A percentile compares a stretch with the other conserved stretches of the same genome.
phyloP scores from a whole-genome alignment of 1,140 invertebrate genomes.

The Vanessa tameamea region DNA sequence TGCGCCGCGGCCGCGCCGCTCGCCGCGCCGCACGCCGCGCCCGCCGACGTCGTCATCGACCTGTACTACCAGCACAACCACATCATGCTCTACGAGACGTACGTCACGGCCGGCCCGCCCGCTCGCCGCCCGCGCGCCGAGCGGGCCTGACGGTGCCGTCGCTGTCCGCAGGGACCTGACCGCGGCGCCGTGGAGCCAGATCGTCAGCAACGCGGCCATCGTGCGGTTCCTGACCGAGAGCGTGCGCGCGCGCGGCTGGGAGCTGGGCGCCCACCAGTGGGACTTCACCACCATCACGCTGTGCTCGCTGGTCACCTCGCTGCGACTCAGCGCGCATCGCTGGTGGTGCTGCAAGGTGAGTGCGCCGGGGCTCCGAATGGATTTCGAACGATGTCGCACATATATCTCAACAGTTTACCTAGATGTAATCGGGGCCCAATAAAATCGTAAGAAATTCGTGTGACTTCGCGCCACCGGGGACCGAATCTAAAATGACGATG shows the following conservation, averaged over 20 bases:
- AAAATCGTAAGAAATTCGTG: too few species aligned
- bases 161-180: constrained; percentile 38
- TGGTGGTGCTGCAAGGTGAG: constrained; percentile 43
- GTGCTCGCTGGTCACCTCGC: constrained; percentile 46
- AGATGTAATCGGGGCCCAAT: too few species aligned
- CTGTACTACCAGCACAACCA: constrained; percentile 46
- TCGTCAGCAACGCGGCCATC: constrained; percentile 48
- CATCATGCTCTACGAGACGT: constrained; percentile 55
- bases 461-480: too few species aligned
- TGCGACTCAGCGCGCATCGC: constrained; percentile 27
- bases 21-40: constrained; percentile 2
- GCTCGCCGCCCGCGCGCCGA: too few species aligned
- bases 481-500: not conserved
- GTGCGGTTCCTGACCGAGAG: constrained; percentile 38
- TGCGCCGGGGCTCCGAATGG: not conserved
- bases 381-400: too few species aligned
- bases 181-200: constrained; percentile 38
- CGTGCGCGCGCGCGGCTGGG: constrained; percentile 45
- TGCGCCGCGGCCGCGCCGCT: constrained; percentile 11
- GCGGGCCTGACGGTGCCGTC: too few species aligned
- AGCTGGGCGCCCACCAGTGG: constrained; percentile 46
- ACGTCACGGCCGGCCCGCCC: not conserved
- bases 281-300: constrained; percentile 62
- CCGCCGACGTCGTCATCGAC: constrained; percentile 43
- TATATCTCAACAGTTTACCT: too few species aligned